Evolutionary conservation across 1,140 invertebrate genomes (phyloP).

Genomic region (Drepana arcuata): DNA sequence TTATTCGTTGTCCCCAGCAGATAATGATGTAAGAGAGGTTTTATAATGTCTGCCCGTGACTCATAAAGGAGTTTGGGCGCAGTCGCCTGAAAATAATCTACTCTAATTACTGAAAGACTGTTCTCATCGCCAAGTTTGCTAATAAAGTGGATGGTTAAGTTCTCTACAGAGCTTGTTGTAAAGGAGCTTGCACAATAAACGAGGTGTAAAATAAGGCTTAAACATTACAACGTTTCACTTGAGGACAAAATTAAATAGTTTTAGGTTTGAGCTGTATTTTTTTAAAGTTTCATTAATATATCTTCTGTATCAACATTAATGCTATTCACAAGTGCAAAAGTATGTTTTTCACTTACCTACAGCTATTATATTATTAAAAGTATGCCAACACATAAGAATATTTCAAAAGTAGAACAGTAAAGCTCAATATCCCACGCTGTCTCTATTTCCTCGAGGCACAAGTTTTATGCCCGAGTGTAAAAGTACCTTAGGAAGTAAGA

Average conservation of each 20-base stretch:
- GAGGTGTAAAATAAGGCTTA: not conserved
- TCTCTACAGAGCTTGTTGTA: conserved; percentile 26
- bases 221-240: not conserved
- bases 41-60: too few species aligned
- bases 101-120: conserved; percentile 66
- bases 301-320: conserved; percentile 1
- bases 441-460: too few species aligned
- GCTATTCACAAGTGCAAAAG: not conserved
- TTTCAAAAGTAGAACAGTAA: not conserved
- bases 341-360: not conserved
- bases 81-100: conserved; percentile 55
- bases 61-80: conserved; percentile 24
- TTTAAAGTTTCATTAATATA: conserved; percentile 2
- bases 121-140: conserved; percentile 55
- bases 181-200: conserved; percentile 10
- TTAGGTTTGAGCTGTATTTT: not conserved
- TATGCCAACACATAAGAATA: not conserved
- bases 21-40: too few species aligned
- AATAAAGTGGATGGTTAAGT: conserved; percentile 64
- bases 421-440: not conserved
- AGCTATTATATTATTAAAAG: too few species aligned
- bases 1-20: too few species aligned
- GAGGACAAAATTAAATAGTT: too few species aligned
- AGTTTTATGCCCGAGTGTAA: conserved; percentile 10
- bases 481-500: conserved; percentile 27